A percentile compares a stretch with the other conserved stretches of the same genome.
Conservation (phyloP, 2,113 vertebrate genomes). For the Sinocyclocheilus rhinocerous region DNA sequence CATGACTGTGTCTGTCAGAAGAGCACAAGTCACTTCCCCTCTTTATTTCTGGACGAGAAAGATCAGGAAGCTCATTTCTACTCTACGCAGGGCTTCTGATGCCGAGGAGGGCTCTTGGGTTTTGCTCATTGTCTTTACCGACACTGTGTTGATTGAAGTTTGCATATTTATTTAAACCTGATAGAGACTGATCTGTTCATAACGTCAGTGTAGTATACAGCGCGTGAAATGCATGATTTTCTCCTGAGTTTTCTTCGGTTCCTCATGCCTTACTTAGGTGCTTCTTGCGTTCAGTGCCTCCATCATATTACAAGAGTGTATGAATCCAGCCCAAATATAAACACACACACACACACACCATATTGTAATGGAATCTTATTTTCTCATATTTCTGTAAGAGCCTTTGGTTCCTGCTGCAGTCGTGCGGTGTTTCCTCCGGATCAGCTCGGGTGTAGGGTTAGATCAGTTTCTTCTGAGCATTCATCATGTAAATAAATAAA, state of each 20-base stretch:
- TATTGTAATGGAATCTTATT: too few species aligned
- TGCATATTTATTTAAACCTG: neutral
- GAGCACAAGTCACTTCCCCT: neutral
- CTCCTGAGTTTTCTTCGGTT: neutral
- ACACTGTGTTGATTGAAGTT: too few species aligned
- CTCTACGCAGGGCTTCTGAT: neutral
- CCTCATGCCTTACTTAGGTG: neutral
- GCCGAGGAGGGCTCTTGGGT: neutral
- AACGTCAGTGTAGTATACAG: neutral
- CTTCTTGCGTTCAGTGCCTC: slow-evolving; percentile 3
- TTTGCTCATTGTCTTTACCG: neutral
- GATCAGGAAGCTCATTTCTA: neutral
- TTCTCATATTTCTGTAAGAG: too few species aligned
- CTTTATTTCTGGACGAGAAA: neutral
- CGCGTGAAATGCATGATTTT: too few species aligned
- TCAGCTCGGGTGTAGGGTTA: too few species aligned
- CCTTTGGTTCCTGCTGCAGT: neutral
- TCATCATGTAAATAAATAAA: neutral
- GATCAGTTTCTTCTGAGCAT: neutral
- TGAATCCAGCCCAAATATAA: too few species aligned
- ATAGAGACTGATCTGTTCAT: neutral
- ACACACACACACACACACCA: neutral
- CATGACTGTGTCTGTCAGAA: neutral
- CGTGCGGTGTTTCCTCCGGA: neutral
- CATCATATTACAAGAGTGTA: neutral